These are phyloP conservation scores for Liolophura sinensis DNA, from an alignment of 1,140 invertebrate genomes.

Conservation along the genomic window DNA sequence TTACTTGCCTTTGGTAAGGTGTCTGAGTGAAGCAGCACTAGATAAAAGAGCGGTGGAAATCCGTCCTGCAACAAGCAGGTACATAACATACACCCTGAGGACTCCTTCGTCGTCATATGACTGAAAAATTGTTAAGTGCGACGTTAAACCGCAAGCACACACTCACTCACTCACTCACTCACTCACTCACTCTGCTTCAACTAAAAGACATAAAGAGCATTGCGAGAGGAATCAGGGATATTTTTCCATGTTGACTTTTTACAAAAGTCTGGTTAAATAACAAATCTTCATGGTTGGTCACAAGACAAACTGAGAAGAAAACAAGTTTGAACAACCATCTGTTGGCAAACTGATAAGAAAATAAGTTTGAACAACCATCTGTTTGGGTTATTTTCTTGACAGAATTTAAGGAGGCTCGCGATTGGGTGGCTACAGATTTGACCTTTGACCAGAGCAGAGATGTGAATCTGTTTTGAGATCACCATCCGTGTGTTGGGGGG, in stretches of 20 bases:
- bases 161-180: no score
- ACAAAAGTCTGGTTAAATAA: not conserved
- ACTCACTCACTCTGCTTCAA: no score
- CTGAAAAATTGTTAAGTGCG: no score
- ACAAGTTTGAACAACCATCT: conserved; percentile 5
- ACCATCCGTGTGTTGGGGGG: conserved; percentile 98
- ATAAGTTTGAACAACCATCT: conserved; percentile 6
- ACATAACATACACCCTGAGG: no score
- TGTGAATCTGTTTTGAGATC: conserved; percentile 96
- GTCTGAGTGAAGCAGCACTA: no score
- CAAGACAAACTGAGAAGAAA: not conserved
- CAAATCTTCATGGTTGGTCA: not conserved
- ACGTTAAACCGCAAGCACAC: no score
- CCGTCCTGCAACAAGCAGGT: no score
- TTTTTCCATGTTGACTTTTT: not conserved
- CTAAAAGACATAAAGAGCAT: no score
- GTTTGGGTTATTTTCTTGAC: conserved; percentile 14
- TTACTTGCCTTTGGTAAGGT: no score
- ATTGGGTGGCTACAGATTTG: conserved; percentile 90
- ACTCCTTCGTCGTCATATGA: no score
- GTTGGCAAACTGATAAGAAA: not conserved
- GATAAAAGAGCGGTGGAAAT: no score
- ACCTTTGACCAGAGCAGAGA: conserved; percentile 73
- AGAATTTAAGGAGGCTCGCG: conserved; percentile 87
- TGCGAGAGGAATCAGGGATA: not conserved